These are phyloP conservation scores for Talpa occidentalis DNA, from an alignment of 2,113 vertebrate species.

Conservation along the genomic window DNA sequence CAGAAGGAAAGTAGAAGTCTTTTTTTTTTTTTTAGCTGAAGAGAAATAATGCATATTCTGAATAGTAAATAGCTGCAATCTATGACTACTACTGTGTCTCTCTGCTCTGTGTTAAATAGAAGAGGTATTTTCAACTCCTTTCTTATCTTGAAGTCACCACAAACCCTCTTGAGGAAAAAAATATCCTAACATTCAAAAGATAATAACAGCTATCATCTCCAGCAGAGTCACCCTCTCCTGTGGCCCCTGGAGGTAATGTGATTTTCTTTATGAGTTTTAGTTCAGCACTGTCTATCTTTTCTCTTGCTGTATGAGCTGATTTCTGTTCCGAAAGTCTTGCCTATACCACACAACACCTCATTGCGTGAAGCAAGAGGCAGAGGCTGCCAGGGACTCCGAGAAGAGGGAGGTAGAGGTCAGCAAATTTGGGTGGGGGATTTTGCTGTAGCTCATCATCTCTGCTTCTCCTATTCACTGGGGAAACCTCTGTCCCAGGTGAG, in stretches of 20 bases:
- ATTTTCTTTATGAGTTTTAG: neutral
- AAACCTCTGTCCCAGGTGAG: neutral
- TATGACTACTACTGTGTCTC: neutral
- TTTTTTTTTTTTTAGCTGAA: neutral
- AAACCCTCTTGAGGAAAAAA: constrained; percentile 20
- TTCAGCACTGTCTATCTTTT: neutral
- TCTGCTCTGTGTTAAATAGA: neutral
- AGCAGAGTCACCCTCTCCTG: neutral
- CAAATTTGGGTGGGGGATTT: rapidly evolving
- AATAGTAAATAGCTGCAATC: neutral
- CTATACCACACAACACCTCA: neutral
- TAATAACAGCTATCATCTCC: neutral
- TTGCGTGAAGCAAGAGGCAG: neutral
- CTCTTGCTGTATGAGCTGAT: neutral
- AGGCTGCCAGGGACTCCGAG: neutral
- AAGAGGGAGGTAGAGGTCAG: neutral
- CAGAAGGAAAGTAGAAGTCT: neutral
- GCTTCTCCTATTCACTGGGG: neutral
- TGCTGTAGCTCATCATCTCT: neutral
- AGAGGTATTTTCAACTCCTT: constrained; percentile 33
- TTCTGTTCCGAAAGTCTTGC: neutral
- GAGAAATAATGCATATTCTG: neutral
- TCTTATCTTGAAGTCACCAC: neutral
- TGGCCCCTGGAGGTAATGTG: neutral
- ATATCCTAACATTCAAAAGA: neutral